A percentile compares a stretch with the other conserved stretches of the same genome.
These are phyloP conservation scores for Caenorhabditis briggsae DNA, from an alignment of 1,140 invertebrate species.

Conservation along the genomic window DNA sequence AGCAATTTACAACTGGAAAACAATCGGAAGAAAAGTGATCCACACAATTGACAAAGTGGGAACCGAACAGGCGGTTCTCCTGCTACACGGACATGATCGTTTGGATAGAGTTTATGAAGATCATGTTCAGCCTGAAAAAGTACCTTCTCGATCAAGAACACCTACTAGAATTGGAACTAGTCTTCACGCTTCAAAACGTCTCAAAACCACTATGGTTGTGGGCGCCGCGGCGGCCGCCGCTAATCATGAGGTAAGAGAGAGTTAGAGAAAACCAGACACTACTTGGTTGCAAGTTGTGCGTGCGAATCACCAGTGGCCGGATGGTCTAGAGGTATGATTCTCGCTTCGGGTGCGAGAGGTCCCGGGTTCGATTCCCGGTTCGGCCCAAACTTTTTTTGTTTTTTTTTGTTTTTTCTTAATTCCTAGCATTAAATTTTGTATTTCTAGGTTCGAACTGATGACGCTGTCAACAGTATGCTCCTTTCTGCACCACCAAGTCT, in stretches of 20 bases:
- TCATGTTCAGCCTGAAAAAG: constrained; percentile 28
- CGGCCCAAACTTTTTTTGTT: constrained; percentile 55
- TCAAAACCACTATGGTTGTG: constrained; percentile 25
- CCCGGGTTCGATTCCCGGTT: constrained; percentile 79
- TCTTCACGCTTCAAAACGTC: constrained; percentile 20
- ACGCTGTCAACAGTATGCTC: constrained; percentile 41
- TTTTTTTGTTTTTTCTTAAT: not conserved
- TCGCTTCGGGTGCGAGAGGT: constrained; percentile 81
- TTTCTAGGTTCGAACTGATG: constrained; percentile 23
- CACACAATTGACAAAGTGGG: constrained; percentile 67
- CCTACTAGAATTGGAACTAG: constrained; percentile 34
- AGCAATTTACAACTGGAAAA: constrained; percentile 96
- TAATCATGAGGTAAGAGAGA: constrained; percentile 37
- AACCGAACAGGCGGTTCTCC: constrained; percentile 62
- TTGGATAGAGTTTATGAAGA: constrained; percentile 26
- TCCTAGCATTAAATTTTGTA: not conserved
- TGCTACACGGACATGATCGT: constrained; percentile 67
- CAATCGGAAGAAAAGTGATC: constrained; percentile 80
- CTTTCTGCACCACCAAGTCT: constrained; percentile 18
- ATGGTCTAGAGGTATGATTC: constrained; percentile 81
- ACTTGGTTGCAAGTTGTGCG: not conserved
- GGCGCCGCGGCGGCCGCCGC: not conserved
- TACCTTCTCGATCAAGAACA: constrained; percentile 16
- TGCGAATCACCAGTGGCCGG: constrained; percentile 47
- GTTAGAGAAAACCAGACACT: not conserved